phyloP scores from a whole-genome alignment of 2,888 invertebrate species.

The Brenthis ino region DNA sequence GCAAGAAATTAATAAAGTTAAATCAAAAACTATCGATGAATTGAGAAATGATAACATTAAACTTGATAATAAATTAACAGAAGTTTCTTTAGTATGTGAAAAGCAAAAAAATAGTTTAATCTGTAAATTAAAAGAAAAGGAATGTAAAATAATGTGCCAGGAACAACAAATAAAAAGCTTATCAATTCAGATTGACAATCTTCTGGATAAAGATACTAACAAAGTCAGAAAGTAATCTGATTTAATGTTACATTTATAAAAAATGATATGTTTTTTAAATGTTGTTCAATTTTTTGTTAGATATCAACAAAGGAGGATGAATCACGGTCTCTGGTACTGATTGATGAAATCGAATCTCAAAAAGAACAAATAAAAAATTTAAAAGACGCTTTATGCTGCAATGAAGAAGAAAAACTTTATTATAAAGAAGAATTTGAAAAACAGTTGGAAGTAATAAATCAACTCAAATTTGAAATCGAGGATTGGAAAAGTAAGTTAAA shows the following conservation, averaged over 20 bases:
- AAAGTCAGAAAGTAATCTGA: conserved; percentile 47
- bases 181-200: conserved; percentile 75
- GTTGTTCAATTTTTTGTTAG: conserved; percentile 37
- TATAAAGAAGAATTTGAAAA: conserved; percentile 60
- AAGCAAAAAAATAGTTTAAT: conserved; percentile 74
- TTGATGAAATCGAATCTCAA: conserved; percentile 63
- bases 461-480: conserved; percentile 63
- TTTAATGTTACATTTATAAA: conserved; percentile 11
- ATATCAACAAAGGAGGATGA: conserved; percentile 46
- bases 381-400: conserved; percentile 58
- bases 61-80: conserved; percentile 64
- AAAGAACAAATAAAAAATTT: conserved; percentile 65
- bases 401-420: conserved; percentile 66
- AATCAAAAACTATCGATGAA: conserved; percentile 59
- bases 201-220: conserved; percentile 62
- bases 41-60: conserved; percentile 60
- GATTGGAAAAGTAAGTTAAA: conserved; percentile 62
- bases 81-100: conserved; percentile 59
- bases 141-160: conserved; percentile 80
- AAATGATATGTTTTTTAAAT: conserved; percentile 13
- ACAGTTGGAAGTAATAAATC: conserved; percentile 60
- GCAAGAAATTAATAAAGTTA: conserved; percentile 66
- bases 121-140: conserved; percentile 78
- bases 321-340: conserved; percentile 50
- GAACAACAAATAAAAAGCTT: conserved; percentile 82